Evolutionary conservation across 2,113 vertebrate species (phyloP), one percentile per base, ranked within the genome.

Genomic region (Mustela nigripes): DNA sequence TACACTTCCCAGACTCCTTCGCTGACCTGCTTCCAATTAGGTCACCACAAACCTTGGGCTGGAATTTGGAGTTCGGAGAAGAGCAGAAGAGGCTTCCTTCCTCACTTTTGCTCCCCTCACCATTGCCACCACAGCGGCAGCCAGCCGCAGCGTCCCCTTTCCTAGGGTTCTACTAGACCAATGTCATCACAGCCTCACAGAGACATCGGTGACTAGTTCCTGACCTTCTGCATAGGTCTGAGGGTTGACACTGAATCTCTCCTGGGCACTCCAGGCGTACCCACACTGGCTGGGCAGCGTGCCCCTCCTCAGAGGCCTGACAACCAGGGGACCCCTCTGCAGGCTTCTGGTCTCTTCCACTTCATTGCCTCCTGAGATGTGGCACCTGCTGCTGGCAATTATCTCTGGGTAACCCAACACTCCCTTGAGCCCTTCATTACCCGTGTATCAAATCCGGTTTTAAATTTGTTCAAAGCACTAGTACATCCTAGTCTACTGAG

Each of bases 281-380:
- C 7, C 2, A 21, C 4, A 11, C 21, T 0, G 6, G 33, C 39
- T 39, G 60, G 60, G 28, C 4, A 2, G 48, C 2, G 0, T 10
- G 60, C 4, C 12, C n/a, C 2, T 69, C 16, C 71, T 31, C 18
- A 11, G 1, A 71, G 14, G 36, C 28, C 62, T n/a, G 28, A 60
- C 14, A 42, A 33, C 63, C 18, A 16, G 7, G 14, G 22, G 48
- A 6, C 4, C 11, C 36, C 5, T 22, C 48, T 28, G 31, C 33
- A 39, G 53, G 31, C 22, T 18, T n/a, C 26, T 16, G 16, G 76
- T 31, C 28, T 12, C 42, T 31, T 93, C 56, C 42, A 11, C 42
- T 63, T 24, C 53, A 24, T 39, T 12, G 18, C 76, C 42, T 26
- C 28, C 6, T 53, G 69, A 24, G n/a, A 14, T 1, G 4, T 76